Evolutionary conservation across 1,140 invertebrate genomes (phyloP).

Genomic region (Manduca sexta): DNA sequence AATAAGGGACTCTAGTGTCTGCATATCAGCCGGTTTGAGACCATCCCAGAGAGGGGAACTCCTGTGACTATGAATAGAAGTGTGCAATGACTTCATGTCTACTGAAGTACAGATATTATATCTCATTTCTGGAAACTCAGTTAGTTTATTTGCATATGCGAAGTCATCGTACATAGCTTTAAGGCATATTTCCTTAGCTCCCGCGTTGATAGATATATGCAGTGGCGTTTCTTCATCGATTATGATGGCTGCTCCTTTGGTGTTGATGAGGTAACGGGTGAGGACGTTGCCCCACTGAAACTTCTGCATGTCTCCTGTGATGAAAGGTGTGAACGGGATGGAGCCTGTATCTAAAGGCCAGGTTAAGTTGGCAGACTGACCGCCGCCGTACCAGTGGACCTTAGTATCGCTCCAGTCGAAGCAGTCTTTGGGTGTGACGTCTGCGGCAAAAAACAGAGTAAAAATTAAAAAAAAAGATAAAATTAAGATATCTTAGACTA

Average conservation of each 20-base stretch:
- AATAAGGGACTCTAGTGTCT: slow-evolving; percentile 82
- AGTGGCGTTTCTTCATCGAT: slow-evolving; percentile 85
- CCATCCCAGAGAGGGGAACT: slow-evolving; percentile 88
- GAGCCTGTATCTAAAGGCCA: slow-evolving; percentile 85
- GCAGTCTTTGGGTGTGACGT: slow-evolving; percentile 84
- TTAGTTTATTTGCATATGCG: slow-evolving; percentile 81
- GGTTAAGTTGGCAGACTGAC: slow-evolving; percentile 81
- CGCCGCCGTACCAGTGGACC: slow-evolving; percentile 88
- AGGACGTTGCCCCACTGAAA: slow-evolving; percentile 88
- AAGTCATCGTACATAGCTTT: slow-evolving; percentile 84
- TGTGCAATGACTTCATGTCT: slow-evolving; percentile 85
- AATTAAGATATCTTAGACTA: too few species aligned
- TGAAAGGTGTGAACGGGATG: slow-evolving; percentile 84
- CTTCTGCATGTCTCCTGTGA: slow-evolving; percentile 85
- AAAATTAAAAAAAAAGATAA: too few species aligned
- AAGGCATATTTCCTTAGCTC: slow-evolving; percentile 81
- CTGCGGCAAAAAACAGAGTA: slow-evolving; percentile 33
- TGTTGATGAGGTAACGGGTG: slow-evolving; percentile 88
- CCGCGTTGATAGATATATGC: slow-evolving; percentile 82
- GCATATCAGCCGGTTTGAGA: slow-evolving; percentile 82
- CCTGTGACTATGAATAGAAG: slow-evolving; percentile 72
- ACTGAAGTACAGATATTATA: slow-evolving; percentile 89
- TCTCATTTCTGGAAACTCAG: slow-evolving; percentile 79
- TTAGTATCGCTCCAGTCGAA: slow-evolving; percentile 81
- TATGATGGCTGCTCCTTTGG: slow-evolving; percentile 86